Base-by-base conservation (phyloP, 2,797 vertebrate genomes). In the Falco naumanni region DNA sequence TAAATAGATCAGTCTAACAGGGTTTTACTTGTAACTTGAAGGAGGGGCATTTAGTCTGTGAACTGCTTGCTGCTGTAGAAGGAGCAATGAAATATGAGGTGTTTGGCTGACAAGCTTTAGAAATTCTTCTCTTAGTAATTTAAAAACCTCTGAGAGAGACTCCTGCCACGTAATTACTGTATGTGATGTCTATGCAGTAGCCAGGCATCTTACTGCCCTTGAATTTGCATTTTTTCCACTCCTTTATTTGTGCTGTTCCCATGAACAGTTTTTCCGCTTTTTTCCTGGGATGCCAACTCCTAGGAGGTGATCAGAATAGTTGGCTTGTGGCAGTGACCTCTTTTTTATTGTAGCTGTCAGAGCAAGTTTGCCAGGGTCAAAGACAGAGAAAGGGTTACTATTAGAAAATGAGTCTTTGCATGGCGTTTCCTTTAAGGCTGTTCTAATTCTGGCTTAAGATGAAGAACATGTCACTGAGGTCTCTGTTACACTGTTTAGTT, bases 401-500 rank as follows among this genome's bases (percentile, higher is more conserved):
- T 59, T 57, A 66, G 75, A 71, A 88, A 95, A 54, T 12, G 26
- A 83, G 45, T 41, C 78, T 86, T 39, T 78, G 78, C 50, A 0
- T 81, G 74, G 54, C 11, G 5, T 75, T 95, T 75, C 66, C 94
- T 80, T 89, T 89, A 84, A 80, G 74, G 45, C 78, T 70, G 1
- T 84, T 94, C 26, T 64, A 90, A 94, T 66, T 84, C 80, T 89
- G 83, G 28, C 33, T 87, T 66, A 48, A 89, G 70, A 82, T 80
- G 86, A 87, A 82, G 64, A 84, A 81, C 2, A 1, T 87, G 53
- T 63, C 87, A 65, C 50, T 66, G 90, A 87, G 71, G 57, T 93
- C 65, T 84, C 57, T 68, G 84, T 75, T 87, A 71, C 16, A 65
- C 87, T 70, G 19, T 83, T 96, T 95, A 91, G 85, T 95, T 95